phyloP scores from a whole-genome alignment of 2,888 invertebrate species.

The Leucophenga maculata region DNA sequence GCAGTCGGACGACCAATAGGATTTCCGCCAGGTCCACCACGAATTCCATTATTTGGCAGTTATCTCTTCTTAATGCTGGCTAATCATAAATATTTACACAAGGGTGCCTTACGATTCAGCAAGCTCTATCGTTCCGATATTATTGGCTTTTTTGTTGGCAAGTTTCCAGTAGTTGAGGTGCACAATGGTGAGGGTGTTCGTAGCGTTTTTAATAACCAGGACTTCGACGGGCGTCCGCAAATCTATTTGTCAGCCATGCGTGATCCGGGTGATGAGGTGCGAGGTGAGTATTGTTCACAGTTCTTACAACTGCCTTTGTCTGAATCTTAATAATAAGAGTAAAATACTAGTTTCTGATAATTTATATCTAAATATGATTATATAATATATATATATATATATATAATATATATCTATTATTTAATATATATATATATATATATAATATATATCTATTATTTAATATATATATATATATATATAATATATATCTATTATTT shows the following conservation, averaged over 20 bases:
- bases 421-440: too few species aligned
- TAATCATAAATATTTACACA: conserved; percentile 74
- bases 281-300: conserved; percentile 62
- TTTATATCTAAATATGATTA: too few species aligned
- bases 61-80: conserved; percentile 76
- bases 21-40: conserved; percentile 78
- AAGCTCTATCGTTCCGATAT: conserved; percentile 77
- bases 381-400: too few species aligned
- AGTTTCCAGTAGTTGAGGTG: conserved; percentile 73
- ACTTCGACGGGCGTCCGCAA: conserved; percentile 77
- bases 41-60: conserved; percentile 77
- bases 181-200: conserved; percentile 75
- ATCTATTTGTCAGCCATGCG: conserved; percentile 73
- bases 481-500: too few species aligned
- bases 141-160: conserved; percentile 76
- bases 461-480: too few species aligned
- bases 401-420: too few species aligned
- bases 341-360: too few species aligned
- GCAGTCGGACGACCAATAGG: conserved; percentile 73
- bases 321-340: too few species aligned
- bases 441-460: too few species aligned
- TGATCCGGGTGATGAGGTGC: conserved; percentile 68
- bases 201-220: conserved; percentile 76
- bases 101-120: conserved; percentile 73
- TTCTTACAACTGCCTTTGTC: too few species aligned